Conservation (phyloP, 2,113 vertebrate species). For the Xyliphius kryptos region DNA sequence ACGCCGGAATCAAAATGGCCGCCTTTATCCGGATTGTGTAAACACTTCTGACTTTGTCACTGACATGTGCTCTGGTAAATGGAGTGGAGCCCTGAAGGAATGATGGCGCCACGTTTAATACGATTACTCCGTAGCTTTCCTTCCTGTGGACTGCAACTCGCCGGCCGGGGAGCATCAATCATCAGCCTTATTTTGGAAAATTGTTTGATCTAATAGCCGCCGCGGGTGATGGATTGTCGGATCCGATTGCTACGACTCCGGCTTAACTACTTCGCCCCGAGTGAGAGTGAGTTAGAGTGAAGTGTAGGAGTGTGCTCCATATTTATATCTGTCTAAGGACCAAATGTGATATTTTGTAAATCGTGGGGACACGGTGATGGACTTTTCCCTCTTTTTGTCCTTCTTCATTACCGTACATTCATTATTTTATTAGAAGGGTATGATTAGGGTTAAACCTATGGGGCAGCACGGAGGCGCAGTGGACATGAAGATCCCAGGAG, state of each 20-base stretch:
- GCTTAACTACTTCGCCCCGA: constrained; percentile 26
- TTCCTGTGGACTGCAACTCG: constrained; percentile 14
- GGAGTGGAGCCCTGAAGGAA: constrained; percentile 25
- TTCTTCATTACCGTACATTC: too few species aligned
- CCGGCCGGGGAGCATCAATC: constrained; percentile 15
- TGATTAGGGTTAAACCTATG: too few species aligned
- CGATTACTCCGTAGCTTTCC: constrained; percentile 7
- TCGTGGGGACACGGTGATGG: too few species aligned
- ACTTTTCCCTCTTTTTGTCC: too few species aligned
- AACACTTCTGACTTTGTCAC: constrained; percentile 12
- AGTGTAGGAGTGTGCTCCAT: too few species aligned
- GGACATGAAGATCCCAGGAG: too few species aligned
- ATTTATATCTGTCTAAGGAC: too few species aligned
- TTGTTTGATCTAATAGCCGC: constrained; percentile 32
- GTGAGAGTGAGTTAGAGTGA: too few species aligned
- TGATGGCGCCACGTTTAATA: constrained; percentile 22
- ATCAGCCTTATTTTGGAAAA: constrained; percentile 26
- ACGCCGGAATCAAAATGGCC: not conserved
- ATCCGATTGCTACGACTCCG: constrained; percentile 27
- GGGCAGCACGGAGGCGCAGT: too few species aligned
- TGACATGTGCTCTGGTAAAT: constrained; percentile 19
- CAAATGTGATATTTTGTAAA: too few species aligned
- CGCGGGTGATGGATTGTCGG: constrained; percentile 8
- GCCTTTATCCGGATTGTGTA: constrained; percentile 8
- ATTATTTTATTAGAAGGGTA: too few species aligned